Evolutionary conservation across 2,797 vertebrate species (phyloP).

Genomic region (Neosalanx taihuensis): DNA sequence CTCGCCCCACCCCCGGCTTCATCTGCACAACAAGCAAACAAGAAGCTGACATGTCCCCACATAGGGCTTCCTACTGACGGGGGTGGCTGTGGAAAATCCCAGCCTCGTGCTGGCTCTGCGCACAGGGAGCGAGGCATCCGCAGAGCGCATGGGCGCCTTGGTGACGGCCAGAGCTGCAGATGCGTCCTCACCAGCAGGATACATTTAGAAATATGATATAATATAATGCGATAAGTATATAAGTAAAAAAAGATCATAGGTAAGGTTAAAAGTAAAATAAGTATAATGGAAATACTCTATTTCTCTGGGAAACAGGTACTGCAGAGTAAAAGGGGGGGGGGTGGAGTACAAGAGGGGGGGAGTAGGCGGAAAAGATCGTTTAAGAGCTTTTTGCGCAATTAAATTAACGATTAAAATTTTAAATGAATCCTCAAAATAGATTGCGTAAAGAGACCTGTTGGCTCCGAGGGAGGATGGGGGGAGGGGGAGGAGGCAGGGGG

Average conservation of each 20-base stretch:
- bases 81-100: conserved; percentile 71
- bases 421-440: conserved; percentile 53
- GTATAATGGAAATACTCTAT: background rate
- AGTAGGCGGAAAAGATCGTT: conserved; percentile 47
- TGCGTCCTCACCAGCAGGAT: conserved; percentile 23
- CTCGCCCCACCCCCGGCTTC: conserved; percentile 76
- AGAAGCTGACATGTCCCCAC: conserved; percentile 73
- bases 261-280: conserved; percentile 11
- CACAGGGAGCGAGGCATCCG: conserved; percentile 12
- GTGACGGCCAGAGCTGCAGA: conserved; percentile 29
- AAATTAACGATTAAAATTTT: conserved; percentile 15
- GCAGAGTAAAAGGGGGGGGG: conserved; percentile 34
- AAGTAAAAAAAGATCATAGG: too few species aligned
- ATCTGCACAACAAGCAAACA: conserved; percentile 77
- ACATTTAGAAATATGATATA: conserved; percentile 2
- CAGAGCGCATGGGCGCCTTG: conserved; percentile 37
- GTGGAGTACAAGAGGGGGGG: conserved; percentile 19
- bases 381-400: conserved; percentile 47
- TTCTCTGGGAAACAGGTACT: too few species aligned
- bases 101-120: conserved; percentile 48
- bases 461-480: conserved; percentile 45
- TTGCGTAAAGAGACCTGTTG: conserved; percentile 45
- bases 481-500: conserved; percentile 53
- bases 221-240: background rate
- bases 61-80: conserved; percentile 71